Conservation (phyloP, 2,888 invertebrate species). For the Rhyacophila evoluta region DNA sequence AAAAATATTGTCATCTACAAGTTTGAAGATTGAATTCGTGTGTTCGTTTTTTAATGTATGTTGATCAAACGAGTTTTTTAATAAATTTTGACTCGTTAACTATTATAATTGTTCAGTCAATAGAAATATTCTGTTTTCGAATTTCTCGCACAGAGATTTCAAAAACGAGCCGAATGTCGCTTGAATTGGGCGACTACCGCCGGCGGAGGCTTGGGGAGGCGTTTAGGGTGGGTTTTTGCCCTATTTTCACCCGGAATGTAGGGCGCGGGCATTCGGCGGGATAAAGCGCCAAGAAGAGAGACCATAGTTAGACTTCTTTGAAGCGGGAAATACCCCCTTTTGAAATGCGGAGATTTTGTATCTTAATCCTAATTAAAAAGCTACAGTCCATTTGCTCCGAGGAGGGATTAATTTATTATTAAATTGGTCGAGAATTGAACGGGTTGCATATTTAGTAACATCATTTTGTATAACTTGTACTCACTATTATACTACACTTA, state of each 20-base stretch:
- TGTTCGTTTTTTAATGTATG: not conserved
- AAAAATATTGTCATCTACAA: too few species aligned
- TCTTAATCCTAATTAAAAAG: too few species aligned
- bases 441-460: too few species aligned
- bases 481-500: too few species aligned
- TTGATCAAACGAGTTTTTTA: not conserved
- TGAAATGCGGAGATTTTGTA: too few species aligned
- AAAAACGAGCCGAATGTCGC: not conserved
- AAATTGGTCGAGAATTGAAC: too few species aligned
- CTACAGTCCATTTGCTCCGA: too few species aligned
- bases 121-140: not conserved
- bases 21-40: too few species aligned
- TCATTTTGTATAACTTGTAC: too few species aligned
- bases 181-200: not conserved
- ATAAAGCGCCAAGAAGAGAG: not conserved
- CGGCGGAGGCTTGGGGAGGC: not conserved
- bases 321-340: not conserved
- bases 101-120: not conserved
- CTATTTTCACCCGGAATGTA: not conserved
- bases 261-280: not conserved
- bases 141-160: not conserved
- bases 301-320: not conserved
- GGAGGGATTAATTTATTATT: too few species aligned
- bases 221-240: not conserved
- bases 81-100: not conserved